Evolutionary conservation across 1,140 invertebrate species (phyloP).

Genomic region (Thaumatotibia leucotreta): DNA sequence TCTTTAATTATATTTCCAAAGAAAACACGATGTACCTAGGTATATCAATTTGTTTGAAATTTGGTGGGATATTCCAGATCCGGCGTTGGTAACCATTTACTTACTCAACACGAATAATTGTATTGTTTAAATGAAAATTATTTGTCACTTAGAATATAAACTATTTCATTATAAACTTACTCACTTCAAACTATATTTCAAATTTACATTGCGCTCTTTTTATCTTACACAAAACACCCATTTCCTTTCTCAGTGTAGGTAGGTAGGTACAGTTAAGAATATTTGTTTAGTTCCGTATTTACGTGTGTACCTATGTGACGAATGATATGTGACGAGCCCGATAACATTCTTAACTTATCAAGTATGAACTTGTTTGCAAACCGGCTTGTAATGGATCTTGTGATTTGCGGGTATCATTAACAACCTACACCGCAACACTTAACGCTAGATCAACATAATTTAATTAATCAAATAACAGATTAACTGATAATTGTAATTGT

Average conservation of each 20-base stretch:
- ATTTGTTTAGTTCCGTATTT: neutral
- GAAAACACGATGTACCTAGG: too few species aligned
- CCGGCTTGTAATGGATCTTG: neutral
- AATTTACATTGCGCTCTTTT: neutral
- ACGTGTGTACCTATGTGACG: neutral
- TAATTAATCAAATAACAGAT: constrained; percentile 1
- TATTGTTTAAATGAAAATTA: too few species aligned
- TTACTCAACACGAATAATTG: too few species aligned
- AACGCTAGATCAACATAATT: constrained; percentile 4
- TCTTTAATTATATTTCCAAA: too few species aligned
- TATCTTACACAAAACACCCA: too few species aligned
- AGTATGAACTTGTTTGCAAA: neutral
- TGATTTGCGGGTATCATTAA: neutral
- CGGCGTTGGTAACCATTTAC: too few species aligned
- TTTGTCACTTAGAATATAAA: too few species aligned
- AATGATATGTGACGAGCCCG: neutral
- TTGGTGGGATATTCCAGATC: too few species aligned
- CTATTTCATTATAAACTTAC: too few species aligned
- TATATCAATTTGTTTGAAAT: too few species aligned
- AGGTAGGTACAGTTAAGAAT: too few species aligned
- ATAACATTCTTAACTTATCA: constrained; percentile 11
- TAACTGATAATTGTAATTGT: neutral
- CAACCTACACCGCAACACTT: neutral
- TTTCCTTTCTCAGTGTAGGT: neutral
- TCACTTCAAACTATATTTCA: neutral